Percentiles rank a stretch among this genome's conserved stretches.
These are phyloP conservation scores for Aphaenogaster rudis DNA, from an alignment of 1,140 invertebrate genomes.

Conservation along the genomic window DNA sequence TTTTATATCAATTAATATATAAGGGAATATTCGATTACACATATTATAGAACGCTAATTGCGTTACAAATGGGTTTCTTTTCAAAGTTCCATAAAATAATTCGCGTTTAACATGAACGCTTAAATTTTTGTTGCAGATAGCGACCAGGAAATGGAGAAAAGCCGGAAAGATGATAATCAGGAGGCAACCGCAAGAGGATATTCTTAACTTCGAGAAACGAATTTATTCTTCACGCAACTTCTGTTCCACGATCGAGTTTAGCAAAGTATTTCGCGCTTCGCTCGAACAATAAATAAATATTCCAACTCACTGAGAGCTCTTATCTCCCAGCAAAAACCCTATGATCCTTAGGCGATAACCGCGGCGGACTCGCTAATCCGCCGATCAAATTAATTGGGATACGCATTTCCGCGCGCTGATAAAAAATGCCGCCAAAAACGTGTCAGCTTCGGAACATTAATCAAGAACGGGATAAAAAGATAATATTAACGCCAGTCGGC, in stretches of 20 bases:
- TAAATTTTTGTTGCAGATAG: constrained; percentile 41
- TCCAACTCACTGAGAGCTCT: constrained; percentile 38
- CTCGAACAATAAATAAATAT: constrained; percentile 47
- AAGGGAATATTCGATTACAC: not conserved
- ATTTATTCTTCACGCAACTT: constrained; percentile 54
- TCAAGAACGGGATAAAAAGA: constrained; percentile 44
- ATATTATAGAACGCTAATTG: not conserved
- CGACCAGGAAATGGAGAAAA: not conserved
- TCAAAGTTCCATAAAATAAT: constrained; percentile 8
- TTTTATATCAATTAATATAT: not conserved
- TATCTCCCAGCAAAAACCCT: constrained; percentile 29
- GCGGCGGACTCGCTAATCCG: constrained; percentile 16
- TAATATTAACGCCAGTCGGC: constrained; percentile 32
- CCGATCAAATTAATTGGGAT: constrained; percentile 45
- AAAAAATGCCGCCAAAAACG: constrained; percentile 37
- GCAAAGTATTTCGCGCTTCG: constrained; percentile 29
- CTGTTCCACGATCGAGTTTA: constrained; percentile 48
- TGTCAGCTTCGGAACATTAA: constrained; percentile 48
- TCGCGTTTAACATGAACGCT: not conserved
- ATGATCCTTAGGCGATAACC: constrained; percentile 22
- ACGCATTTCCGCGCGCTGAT: constrained; percentile 37
- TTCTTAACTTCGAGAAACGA: constrained; percentile 57
- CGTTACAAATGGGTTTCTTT: not conserved
- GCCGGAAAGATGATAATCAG: constrained; percentile 42
- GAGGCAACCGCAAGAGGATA: constrained; percentile 30